phyloP scores from a whole-genome alignment of 2,888 invertebrate genomes.

The Crematogaster levior region DNA sequence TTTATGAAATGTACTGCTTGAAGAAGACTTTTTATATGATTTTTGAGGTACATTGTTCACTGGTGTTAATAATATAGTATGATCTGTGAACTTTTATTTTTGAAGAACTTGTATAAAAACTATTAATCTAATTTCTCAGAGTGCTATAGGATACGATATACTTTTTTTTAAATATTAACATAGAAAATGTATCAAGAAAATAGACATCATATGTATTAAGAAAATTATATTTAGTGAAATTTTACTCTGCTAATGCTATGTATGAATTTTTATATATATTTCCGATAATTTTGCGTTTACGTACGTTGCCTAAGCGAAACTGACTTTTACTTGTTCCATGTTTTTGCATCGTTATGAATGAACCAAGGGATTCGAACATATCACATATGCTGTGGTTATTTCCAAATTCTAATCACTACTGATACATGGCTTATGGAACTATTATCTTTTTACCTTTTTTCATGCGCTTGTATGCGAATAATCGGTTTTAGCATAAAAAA shows the following conservation, averaged over 20 bases:
- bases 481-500: neutral
- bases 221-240: slow-evolving; percentile 16
- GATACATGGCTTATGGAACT: neutral
- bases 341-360: neutral
- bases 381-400: neutral
- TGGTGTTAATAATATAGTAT: neutral
- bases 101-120: neutral
- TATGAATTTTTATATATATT: slow-evolving; percentile 5
- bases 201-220: neutral
- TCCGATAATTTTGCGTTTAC: slow-evolving; percentile 7
- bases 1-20: slow-evolving; percentile 1
- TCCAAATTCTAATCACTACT: slow-evolving; percentile 22
- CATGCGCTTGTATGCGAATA: neutral
- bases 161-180: neutral
- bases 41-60: slow-evolving; percentile 14
- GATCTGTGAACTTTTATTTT: neutral
- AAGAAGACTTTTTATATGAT: slow-evolving; percentile 6
- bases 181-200: neutral
- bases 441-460: neutral
- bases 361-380: neutral
- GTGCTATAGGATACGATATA: neutral
- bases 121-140: slow-evolving; percentile 3
- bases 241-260: neutral
- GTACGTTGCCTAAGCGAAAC: neutral
- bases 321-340: neutral